Conservation (phyloP, 1,140 invertebrate genomes). For the Fragariocoptes setiger region DNA sequence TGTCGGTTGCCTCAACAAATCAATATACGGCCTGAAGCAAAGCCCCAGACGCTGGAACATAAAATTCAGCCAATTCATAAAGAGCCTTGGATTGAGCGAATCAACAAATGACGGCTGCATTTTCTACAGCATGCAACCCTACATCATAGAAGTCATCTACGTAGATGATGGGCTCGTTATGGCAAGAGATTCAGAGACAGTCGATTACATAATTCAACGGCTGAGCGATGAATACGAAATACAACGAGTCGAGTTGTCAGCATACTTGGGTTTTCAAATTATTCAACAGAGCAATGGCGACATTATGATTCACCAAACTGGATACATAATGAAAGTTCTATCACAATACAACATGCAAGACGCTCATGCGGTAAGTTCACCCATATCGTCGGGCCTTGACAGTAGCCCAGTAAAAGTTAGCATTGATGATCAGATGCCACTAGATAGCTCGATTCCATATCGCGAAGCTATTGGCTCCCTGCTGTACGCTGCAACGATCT, state of each 20-base stretch:
- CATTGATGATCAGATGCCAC: not conserved
- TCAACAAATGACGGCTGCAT: not conserved
- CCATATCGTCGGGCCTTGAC: slow-evolving; percentile 12
- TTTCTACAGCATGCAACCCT: not conserved
- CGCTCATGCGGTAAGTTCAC: slow-evolving; percentile 11
- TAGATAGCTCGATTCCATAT: slow-evolving; percentile 10
- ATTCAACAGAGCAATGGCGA: not conserved
- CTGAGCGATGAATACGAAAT: slow-evolving; percentile 11
- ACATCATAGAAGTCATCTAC: slow-evolving; percentile 16
- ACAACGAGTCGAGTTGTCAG: slow-evolving; percentile 1
- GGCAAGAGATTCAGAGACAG: slow-evolving; percentile 3
- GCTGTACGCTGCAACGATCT: slow-evolving; percentile 16
- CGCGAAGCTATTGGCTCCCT: slow-evolving; percentile 12
- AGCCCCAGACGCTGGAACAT: slow-evolving; percentile 11
- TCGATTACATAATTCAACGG: slow-evolving; percentile 1
- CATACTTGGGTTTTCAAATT: slow-evolving; percentile 10
- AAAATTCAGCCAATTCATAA: slow-evolving; percentile 9
- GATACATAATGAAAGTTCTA: not conserved
- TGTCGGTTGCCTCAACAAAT: slow-evolving; percentile 8
- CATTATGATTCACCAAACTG: slow-evolving; percentile 6
- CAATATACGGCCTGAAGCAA: slow-evolving; percentile 12
- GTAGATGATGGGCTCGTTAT: slow-evolving; percentile 20
- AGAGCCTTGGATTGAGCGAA: slow-evolving; percentile 1
- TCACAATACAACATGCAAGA: slow-evolving; percentile 13
- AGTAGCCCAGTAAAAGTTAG: not conserved